Percentiles rank a stretch among this genome's conserved stretches.
These are phyloP conservation scores for Spialia ferax DNA, from an alignment of 2,888 invertebrate genomes.

Conservation along the genomic window DNA sequence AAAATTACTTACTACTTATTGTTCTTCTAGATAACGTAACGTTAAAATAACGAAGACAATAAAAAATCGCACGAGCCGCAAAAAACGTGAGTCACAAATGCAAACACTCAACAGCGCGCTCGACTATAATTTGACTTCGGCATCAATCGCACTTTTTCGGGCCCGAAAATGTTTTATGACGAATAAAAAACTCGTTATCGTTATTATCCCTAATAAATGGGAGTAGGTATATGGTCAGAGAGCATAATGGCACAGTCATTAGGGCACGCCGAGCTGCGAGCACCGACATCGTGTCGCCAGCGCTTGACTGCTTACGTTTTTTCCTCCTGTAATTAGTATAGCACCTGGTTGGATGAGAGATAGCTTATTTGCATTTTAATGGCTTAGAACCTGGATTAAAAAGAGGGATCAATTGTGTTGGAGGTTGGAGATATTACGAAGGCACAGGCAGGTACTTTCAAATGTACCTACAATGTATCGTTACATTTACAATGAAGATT, in stretches of 20 bases:
- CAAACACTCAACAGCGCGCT: slow-evolving; percentile 38
- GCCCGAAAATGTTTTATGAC: slow-evolving; percentile 58
- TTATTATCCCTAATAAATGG: slow-evolving; percentile 78
- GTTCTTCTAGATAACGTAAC: neutral
- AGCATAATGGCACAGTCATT: slow-evolving; percentile 72
- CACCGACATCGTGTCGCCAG: slow-evolving; percentile 63
- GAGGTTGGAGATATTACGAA: too few relatives aligned
- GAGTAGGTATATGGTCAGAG: slow-evolving; percentile 67
- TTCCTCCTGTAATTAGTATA: slow-evolving; percentile 30
- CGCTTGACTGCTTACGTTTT: slow-evolving; percentile 17
- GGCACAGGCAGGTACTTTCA: too few relatives aligned
- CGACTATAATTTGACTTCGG: slow-evolving; percentile 66
- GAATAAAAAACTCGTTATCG: slow-evolving; percentile 77
- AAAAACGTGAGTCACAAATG: neutral
- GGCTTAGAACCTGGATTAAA: neutral
- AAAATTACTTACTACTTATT: too few relatives aligned
- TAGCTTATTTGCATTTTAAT: slow-evolving; percentile 9
- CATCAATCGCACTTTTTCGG: slow-evolving; percentile 53
- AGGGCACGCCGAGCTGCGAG: slow-evolving; percentile 58
- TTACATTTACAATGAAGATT: too few relatives aligned
- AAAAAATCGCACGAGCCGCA: neutral
- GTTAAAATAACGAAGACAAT: neutral
- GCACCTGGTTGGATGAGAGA: slow-evolving; percentile 13
- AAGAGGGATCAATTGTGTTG: neutral
- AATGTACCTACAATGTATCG: too few relatives aligned